Conservation (phyloP, 2,113 vertebrate species). For the Sclerurus mexicanus region DNA sequence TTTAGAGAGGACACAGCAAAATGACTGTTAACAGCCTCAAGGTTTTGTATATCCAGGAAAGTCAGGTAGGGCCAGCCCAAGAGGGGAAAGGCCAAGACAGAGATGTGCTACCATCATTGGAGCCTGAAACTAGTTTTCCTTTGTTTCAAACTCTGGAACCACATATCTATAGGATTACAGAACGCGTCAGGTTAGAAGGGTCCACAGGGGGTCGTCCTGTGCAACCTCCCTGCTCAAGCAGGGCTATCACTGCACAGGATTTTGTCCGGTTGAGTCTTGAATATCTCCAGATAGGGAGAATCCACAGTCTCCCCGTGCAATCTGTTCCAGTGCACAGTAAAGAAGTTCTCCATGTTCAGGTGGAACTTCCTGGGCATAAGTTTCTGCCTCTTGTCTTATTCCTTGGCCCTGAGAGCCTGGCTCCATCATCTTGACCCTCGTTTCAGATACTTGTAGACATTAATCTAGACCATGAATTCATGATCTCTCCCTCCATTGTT, state of each 20-base stretch:
- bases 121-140: background rate
- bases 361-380: background rate
- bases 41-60: background rate
- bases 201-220: accelerated
- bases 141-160: background rate
- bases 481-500: too few species aligned
- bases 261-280: too few species aligned
- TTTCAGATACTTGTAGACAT: background rate
- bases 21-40: background rate
- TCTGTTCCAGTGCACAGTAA: background rate
- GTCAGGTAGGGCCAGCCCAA: background rate
- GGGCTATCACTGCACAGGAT: background rate
- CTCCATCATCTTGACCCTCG: background rate
- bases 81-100: accelerated
- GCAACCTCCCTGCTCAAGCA: background rate
- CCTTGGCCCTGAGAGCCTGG: background rate
- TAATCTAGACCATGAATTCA: background rate
- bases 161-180: background rate
- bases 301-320: background rate
- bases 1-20: accelerated
- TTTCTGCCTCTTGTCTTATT: background rate
- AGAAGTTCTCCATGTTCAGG: background rate
- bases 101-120: background rate
- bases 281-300: background rate
- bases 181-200: too few species aligned